Conservation (phyloP, 1,140 invertebrate species). For the Eriosoma lanigerum region DNA sequence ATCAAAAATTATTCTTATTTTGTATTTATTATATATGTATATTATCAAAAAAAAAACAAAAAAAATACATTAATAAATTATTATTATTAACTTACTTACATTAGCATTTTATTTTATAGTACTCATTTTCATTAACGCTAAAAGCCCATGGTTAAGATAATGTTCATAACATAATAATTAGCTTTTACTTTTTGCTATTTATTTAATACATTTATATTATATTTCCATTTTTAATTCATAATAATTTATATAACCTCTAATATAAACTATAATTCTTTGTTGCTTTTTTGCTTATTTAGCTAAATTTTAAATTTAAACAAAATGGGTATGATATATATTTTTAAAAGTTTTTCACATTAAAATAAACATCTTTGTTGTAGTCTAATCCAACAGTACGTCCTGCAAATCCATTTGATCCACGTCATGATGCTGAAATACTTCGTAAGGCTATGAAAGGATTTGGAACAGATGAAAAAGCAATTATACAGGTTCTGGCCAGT, state of each 20-base stretch:
- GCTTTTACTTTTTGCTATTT: slow-evolving; percentile 5
- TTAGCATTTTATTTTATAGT: not conserved
- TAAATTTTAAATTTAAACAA: not conserved
- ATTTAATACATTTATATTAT: not conserved
- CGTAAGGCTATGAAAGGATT: slow-evolving; percentile 86
- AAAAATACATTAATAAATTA: not conserved
- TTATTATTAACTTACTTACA: not conserved
- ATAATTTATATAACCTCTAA: not conserved
- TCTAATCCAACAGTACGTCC: slow-evolving; percentile 67
- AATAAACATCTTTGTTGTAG: slow-evolving; percentile 55
- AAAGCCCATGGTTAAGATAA: not conserved
- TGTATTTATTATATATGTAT: not conserved
- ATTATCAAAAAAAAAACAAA: too few species aligned
- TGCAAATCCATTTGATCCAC: slow-evolving; percentile 66
- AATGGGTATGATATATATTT: not conserved
- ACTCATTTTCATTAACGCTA: not conserved
- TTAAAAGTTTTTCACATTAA: not conserved
- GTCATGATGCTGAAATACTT: slow-evolving; percentile 75
- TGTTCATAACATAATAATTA: not conserved
- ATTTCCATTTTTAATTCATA: not conserved
- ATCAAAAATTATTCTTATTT: slow-evolving; percentile 4
- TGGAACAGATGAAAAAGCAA: slow-evolving; percentile 80
- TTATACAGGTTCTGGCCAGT: slow-evolving; percentile 76
- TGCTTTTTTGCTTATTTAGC: not conserved
- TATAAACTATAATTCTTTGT: not conserved